phyloP scores from a whole-genome alignment of 2,888 invertebrate genomes.

The Ferdinandea cuprea region DNA sequence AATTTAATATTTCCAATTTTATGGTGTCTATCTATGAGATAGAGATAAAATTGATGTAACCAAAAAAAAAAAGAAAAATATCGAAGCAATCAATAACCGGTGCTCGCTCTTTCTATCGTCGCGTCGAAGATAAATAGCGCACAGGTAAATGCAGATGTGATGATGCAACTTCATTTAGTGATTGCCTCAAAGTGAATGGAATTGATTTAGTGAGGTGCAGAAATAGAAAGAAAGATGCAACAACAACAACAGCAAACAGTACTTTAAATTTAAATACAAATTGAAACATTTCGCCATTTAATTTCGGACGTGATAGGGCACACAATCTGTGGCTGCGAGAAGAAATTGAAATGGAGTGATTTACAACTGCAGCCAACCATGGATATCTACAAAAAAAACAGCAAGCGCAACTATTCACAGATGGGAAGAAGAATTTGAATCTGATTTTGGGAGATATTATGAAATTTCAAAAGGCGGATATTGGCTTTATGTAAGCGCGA shows the following conservation, averaged over 20 bases:
- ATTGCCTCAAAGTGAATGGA: constrained; percentile 66
- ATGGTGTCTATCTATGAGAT: constrained; percentile 12
- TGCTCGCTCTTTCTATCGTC: constrained; percentile 15
- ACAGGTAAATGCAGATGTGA: constrained; percentile 8
- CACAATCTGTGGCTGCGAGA: constrained; percentile 29
- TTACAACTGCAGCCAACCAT: constrained; percentile 16
- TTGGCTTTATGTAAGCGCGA: constrained; percentile 4
- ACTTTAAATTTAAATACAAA: constrained; percentile 76
- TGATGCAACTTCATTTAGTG: constrained; percentile 66
- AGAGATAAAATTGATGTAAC: neutral
- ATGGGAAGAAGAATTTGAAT: too few relatives aligned
- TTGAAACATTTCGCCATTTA: constrained; percentile 81
- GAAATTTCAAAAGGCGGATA: neutral
- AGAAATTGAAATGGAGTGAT: constrained; percentile 43
- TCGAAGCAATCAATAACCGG: constrained; percentile 18
- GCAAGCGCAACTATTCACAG: neutral
- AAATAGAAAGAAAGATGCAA: constrained; percentile 8
- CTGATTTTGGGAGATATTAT: neutral
- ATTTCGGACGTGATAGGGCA: constrained; percentile 81
- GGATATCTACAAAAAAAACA: neutral
- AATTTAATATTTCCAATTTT: constrained; percentile 61
- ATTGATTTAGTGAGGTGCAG: constrained; percentile 58
- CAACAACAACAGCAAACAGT: constrained; percentile 23
- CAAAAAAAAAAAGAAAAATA: constrained; percentile 35
- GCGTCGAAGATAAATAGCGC: constrained; percentile 35